phyloP scores from a whole-genome alignment of 1,140 invertebrate species.

The Aphis craccivora region DNA sequence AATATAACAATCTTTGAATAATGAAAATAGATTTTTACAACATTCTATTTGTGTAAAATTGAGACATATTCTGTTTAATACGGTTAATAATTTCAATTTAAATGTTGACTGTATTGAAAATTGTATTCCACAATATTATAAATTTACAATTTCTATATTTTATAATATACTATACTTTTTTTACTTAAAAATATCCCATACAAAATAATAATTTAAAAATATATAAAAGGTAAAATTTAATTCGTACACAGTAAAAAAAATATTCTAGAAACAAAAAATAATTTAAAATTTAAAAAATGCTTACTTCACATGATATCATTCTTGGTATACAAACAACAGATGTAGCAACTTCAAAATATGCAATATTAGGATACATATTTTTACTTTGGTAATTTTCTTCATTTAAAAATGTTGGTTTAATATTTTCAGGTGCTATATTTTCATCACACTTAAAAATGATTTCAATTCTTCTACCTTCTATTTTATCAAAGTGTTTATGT shows the following conservation, averaged over 20 bases:
- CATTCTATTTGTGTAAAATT: not conserved
- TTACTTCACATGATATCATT: slow-evolving; percentile 34
- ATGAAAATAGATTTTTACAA: not conserved
- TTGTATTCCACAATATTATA: not conserved
- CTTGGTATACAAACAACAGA: slow-evolving; percentile 39
- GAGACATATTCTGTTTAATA: not conserved
- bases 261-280: not conserved
- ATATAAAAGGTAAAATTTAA: not conserved
- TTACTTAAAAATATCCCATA: too few species aligned
- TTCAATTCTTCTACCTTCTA: slow-evolving; percentile 29
- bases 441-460: slow-evolving; percentile 41
- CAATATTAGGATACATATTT: not conserved
- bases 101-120: not conserved
- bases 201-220: too few species aligned
- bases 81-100: not conserved
- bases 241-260: not conserved
- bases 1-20: too few species aligned
- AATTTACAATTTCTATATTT: not conserved
- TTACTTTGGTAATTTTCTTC: not conserved
- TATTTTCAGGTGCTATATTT: slow-evolving; percentile 38
- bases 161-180: too few species aligned
- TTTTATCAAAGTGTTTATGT: not conserved
- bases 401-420: not conserved
- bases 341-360: slow-evolving; percentile 44
- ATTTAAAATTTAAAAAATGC: not conserved